Conservation (phyloP, 2,888 invertebrate species). For the Drepanosiphum platanoidis region DNA sequence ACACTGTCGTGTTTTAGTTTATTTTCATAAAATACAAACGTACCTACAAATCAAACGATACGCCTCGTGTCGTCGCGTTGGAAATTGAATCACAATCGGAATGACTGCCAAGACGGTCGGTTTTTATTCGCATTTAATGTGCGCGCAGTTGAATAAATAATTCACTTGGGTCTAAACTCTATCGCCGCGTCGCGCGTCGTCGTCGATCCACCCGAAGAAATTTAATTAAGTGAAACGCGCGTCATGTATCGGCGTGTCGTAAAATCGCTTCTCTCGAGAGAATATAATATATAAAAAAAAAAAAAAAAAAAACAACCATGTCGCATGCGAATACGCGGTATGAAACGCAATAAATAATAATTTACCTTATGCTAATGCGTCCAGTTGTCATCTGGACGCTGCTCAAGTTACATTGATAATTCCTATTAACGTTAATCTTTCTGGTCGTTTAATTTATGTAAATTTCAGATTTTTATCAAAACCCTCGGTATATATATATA, state of each 20-base stretch:
- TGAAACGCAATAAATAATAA: constrained; percentile 1
- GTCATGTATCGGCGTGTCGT: background rate
- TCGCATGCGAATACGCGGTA: background rate
- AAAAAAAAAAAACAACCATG: background rate
- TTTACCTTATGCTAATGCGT: background rate
- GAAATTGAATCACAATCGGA: too few relatives aligned
- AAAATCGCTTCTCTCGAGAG: background rate
- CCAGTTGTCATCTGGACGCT: background rate
- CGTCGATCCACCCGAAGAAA: background rate
- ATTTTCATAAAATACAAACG: too few relatives aligned
- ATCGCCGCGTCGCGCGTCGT: background rate
- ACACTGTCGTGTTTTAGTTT: too few relatives aligned
- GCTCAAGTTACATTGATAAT: background rate
- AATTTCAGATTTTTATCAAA: background rate
- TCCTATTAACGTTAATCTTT: constrained; percentile 6
- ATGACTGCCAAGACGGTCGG: too few relatives aligned
- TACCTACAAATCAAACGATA: too few relatives aligned
- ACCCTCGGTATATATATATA: background rate
- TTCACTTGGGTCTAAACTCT: too few relatives aligned
- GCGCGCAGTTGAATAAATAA: too few relatives aligned
- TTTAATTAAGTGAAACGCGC: constrained; percentile 17
- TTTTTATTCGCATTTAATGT: too few relatives aligned
- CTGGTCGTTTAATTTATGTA: constrained; percentile 5
- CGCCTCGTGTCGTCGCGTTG: too few relatives aligned
- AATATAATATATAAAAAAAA: too few relatives aligned